Evolutionary conservation across 1,140 invertebrate genomes (phyloP).

Genomic region (Sitodiplosis mosellana): DNA sequence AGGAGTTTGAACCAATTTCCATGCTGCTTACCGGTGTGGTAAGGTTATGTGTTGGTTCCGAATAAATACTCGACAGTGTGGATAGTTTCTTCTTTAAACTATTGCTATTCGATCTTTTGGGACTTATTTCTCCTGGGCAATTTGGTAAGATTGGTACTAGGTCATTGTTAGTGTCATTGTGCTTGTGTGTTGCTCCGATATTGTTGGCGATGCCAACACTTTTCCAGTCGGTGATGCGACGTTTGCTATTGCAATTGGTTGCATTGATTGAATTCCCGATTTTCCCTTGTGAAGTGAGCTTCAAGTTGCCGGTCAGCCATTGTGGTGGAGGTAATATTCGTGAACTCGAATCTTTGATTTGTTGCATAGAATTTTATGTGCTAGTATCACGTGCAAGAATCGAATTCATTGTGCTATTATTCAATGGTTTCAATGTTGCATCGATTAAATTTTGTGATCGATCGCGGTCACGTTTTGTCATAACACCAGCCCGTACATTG

Average conservation of each 20-base stretch:
- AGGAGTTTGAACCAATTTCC: no score
- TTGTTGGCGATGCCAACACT: neutral
- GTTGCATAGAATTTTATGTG: no score
- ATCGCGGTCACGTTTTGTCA: neutral
- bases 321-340: constrained; percentile 1
- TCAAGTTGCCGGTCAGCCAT: constrained; percentile 1
- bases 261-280: neutral
- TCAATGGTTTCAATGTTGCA: neutral
- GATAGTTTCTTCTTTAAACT: neutral
- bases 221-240: constrained; percentile 2
- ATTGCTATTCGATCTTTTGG: neutral
- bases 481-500: neutral
- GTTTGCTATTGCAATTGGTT: neutral
- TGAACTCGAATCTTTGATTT: constrained; percentile 1
- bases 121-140: constrained; percentile 1
- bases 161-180: neutral
- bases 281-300: neutral
- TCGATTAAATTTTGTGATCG: neutral
- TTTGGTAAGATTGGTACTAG: constrained; percentile 1
- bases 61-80: neutral
- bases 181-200: neutral
- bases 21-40: no score
- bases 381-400: no score
- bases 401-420: neutral
- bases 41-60: neutral